phyloP scores from a whole-genome alignment of 2,113 vertebrate species.

The Anoplopoma fimbria region DNA sequence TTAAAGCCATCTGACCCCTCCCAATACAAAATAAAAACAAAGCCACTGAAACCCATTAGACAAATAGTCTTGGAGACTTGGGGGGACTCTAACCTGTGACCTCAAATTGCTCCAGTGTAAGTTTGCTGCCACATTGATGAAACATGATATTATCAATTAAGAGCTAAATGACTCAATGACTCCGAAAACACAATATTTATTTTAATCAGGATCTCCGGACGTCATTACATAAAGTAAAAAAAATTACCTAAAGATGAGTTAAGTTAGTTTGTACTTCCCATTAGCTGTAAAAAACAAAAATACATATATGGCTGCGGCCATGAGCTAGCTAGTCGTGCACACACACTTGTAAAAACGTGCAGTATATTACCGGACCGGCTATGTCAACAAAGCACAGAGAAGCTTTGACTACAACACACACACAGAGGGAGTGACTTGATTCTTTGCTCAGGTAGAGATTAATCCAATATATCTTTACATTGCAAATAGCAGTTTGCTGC shows the following conservation, averaged over 20 bases:
- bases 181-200: conserved; percentile 9
- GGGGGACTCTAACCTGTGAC: not conserved
- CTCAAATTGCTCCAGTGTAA: not conserved
- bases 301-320: too few relatives aligned
- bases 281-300: not conserved
- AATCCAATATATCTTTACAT: too few relatives aligned
- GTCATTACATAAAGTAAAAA: not conserved
- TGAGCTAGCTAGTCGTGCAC: too few relatives aligned
- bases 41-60: too few relatives aligned
- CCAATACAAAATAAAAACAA: too few relatives aligned
- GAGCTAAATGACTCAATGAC: not conserved
- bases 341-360: too few relatives aligned
- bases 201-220: not conserved
- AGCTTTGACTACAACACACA: not conserved
- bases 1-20: too few relatives aligned
- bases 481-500: too few relatives aligned
- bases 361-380: not conserved
- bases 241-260: not conserved
- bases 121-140: conserved; percentile 17
- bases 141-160: not conserved
- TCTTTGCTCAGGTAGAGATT: too few relatives aligned
- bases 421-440: not conserved
- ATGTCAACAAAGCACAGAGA: not conserved
- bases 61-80: too few relatives aligned
- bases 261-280: not conserved